Base-by-base conservation (phyloP, 2,888 invertebrate genomes). In the Criorhina ranunculi region DNA sequence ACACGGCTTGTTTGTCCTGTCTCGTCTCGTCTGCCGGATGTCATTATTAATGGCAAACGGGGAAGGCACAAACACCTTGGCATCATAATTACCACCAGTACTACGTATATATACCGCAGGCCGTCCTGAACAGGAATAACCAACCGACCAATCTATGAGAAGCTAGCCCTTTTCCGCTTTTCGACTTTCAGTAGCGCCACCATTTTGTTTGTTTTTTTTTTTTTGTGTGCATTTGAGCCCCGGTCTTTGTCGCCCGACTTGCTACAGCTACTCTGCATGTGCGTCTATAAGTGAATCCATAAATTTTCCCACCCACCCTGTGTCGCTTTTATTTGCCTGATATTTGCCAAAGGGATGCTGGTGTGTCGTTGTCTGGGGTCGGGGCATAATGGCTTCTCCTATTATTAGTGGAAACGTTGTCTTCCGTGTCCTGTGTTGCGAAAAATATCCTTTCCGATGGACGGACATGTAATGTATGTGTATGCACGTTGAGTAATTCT, bases 1-100 rank as follows among this genome's bases (percentile, higher is more conserved):
- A 53, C 37, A 31, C 15, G 37, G 42, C 17, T 69, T 83, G 72
- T 78, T 69, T 79, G 60, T 46, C 59, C 59, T 73, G 80, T 76
- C 75, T 80, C 75, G 69, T 70, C 80, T 70, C 75, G 69, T 70
- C 80, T 70, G 29, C 59, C 83, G 83, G 78, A 80, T 80, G 80
- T 76, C 70, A 70, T 80, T 85, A 85, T 80, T 80, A 66, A 75
- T 64, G 75, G 70, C 49, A 55, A 51, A 66, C 42, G 64, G 57
- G 15, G 24, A 60, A 69, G 24, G 51, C 33, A 37, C 29, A 59
- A 60, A 73, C 62, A 62, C 62, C 51, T 51, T 62, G 55, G 33
- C 64, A 46, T 64, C 40, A 64, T 55, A 46, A 55, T 17, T 35
- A 11, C 8, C 42, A 8, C 46, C 3, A 12, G 17, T 24, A 8